Evolutionary conservation across 1,140 invertebrate species (phyloP).

Genomic region (Arion vulgaris): DNA sequence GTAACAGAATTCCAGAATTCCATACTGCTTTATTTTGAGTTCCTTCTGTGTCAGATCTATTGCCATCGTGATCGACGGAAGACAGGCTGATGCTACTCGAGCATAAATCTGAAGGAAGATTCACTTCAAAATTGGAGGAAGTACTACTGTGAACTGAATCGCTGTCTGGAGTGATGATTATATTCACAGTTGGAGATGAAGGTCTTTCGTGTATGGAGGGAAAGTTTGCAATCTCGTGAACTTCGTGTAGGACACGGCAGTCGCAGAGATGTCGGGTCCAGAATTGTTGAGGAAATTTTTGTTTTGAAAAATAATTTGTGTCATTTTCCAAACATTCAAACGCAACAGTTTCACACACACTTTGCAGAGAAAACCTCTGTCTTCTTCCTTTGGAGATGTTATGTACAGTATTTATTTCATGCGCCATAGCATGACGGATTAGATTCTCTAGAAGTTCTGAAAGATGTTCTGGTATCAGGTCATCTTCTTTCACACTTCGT

Average conservation of each 20-base stretch:
- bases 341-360: constrained; percentile 41
- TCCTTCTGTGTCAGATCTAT: not conserved
- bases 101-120: constrained; percentile 11
- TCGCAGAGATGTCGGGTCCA: constrained; percentile 47
- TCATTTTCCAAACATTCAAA: constrained; percentile 45
- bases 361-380: constrained; percentile 23
- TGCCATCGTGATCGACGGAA: not conserved
- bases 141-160: constrained; percentile 38
- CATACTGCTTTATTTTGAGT: not conserved
- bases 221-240: constrained; percentile 45
- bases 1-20: not conserved
- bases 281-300: constrained; percentile 39
- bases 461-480: constrained; percentile 24
- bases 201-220: constrained; percentile 27
- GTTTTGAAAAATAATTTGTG: constrained; percentile 46
- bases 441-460: constrained; percentile 35
- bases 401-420: constrained; percentile 3
- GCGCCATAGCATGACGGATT: constrained; percentile 22
- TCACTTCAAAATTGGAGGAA: constrained; percentile 30
- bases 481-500: constrained; percentile 35
- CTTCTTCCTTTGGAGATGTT: constrained; percentile 27
- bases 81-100: constrained; percentile 23
- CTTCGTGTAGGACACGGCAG: constrained; percentile 46
- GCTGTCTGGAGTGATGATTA: constrained; percentile 30
- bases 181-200: not conserved